Evolutionary conservation across 2,888 invertebrate species (phyloP), one percentile per base, ranked within the genome.

Genomic region (Bombyx huttoni): DNA sequence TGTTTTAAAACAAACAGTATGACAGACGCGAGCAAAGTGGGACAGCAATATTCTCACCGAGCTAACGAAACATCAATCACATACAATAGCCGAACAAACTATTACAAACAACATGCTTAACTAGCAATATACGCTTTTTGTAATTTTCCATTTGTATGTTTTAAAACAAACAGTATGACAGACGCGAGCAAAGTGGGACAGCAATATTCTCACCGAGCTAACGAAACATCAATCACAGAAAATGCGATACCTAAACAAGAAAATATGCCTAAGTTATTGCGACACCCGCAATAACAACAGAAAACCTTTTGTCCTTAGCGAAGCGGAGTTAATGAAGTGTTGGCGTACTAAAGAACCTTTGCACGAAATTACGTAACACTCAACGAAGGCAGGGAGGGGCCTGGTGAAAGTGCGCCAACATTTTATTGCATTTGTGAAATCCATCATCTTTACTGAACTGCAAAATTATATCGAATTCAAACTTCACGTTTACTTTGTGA

Each of bases 321-420:
- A 58, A 53, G 57, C 53, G 49, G 52, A 63, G 63, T 62, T 68
- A 72, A 67, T 68, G 65, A 65, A 68, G 57, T 54, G 56, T 62
- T 58, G 62, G 62, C 64, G 64, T 65, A 67, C 66, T 62, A 62
- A 50, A 59, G 56, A 61, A 64, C 54, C 55, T 60, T 62, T 58
- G 53, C 61, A 61, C 64, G 61, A 61, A 63, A 61, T 73, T 73
- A 64, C 67, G 60, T 68, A 72, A 73, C 57, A 53, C 51, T 57
- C 34, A 57, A 55, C 56, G 56, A 56, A 55, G 49, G 61, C 61
- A 56, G 60, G 58, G 56, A 52, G 54, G 61, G 61, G 57, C 54
- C 57, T 61, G 71, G 84, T 80, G 86, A 86, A 84, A 86, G 85
- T 82, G 66, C 59, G 64, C 65, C 67, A 57, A 61, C 69, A 67